Evolutionary conservation across 2,113 vertebrate species (phyloP).

Genomic region (Smithornis capensis): DNA sequence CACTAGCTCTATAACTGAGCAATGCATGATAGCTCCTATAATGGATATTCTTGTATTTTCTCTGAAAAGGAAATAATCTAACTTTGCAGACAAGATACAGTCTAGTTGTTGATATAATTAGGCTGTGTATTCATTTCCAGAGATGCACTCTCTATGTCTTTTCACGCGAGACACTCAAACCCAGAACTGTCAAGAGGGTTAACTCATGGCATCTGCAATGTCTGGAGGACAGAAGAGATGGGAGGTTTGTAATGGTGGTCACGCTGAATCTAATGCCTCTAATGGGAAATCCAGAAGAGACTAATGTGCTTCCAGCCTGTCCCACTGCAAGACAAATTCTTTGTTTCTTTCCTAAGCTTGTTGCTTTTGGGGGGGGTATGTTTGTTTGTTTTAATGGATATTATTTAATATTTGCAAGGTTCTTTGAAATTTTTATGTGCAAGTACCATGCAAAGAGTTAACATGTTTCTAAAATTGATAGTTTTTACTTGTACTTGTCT

Average conservation of each 20-base stretch:
- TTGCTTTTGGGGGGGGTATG: no score
- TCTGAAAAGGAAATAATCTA: neutral
- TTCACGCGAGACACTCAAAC: neutral
- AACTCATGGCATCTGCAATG: fast-evolving
- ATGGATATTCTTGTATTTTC: neutral
- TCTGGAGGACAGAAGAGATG: neutral
- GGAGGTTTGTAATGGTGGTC: neutral
- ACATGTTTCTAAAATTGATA: neutral
- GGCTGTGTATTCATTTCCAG: neutral
- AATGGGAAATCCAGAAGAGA: neutral
- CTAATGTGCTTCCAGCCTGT: neutral
- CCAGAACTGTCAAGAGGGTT: neutral
- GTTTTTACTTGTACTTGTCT: neutral
- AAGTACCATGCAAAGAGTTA: neutral
- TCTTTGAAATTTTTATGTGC: neutral
- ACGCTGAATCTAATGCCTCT: neutral
- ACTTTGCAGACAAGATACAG: neutral
- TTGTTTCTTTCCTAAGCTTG: neutral
- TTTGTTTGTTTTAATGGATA: neutral
- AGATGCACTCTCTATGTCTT: neutral
- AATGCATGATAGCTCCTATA: neutral
- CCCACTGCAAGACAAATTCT: neutral
- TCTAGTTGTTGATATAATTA: neutral
- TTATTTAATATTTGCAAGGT: neutral
- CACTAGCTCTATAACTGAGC: neutral